Conservation (phyloP, 2,888 invertebrate species). For the Drosophila borborema region DNA sequence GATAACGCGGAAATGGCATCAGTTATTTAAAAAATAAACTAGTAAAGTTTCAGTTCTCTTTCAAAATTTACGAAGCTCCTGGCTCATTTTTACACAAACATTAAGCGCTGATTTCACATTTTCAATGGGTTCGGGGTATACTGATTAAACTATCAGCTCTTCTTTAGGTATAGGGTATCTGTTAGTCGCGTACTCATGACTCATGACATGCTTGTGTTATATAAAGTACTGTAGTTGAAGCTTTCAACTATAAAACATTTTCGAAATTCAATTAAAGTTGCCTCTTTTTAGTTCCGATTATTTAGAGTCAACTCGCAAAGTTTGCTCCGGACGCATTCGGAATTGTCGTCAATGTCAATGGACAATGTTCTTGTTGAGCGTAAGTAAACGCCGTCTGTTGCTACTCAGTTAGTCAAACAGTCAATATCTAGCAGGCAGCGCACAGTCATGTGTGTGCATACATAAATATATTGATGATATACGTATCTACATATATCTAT, state of each 20-base stretch:
- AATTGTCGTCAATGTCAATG: conserved; percentile 42
- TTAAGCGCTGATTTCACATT: no score
- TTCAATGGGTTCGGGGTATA: no score
- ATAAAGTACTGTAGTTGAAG: not conserved
- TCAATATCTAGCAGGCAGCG: conserved; percentile 39
- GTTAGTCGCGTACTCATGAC: not conserved
- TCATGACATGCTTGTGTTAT: not conserved
- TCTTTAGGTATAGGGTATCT: not conserved
- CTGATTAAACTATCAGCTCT: no score
- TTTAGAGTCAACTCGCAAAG: not conserved
- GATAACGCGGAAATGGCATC: no score
- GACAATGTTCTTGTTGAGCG: conserved; percentile 15
- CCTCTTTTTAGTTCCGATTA: not conserved
- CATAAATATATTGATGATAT: conserved; percentile 5
- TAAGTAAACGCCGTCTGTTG: conserved; percentile 16
- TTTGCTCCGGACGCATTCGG: conserved; percentile 17
- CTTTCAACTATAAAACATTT: not conserved
- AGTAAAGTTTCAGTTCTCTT: no score
- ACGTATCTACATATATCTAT: conserved; percentile 1
- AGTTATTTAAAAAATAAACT: no score
- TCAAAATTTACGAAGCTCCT: no score
- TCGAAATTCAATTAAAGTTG: not conserved
- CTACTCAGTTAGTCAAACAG: conserved; percentile 26
- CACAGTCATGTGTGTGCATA: conserved; percentile 10
- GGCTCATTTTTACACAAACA: no score